Percentiles rank a stretch among this genome's conserved stretches.
phyloP scores from a whole-genome alignment of 2,888 invertebrate species.

The Tenthredo distinguenda region DNA sequence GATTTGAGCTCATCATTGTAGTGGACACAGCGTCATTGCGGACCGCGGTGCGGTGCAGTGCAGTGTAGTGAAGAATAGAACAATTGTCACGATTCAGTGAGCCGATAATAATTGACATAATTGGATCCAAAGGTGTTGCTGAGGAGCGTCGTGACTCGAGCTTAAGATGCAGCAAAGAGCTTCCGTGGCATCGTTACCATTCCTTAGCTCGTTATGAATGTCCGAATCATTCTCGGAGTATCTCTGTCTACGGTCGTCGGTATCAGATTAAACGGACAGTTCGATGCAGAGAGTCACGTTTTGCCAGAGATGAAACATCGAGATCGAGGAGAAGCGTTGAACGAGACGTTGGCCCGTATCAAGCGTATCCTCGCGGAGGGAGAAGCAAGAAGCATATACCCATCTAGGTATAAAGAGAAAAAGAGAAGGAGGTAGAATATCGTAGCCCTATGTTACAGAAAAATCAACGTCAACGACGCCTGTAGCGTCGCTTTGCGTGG shows the following conservation, averaged over 20 bases:
- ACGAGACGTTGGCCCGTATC: slow-evolving; percentile 49
- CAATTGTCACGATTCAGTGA: slow-evolving; percentile 51
- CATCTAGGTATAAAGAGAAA: neutral
- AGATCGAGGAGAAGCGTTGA: slow-evolving; percentile 55
- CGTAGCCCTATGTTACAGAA: neutral
- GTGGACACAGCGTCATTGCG: neutral
- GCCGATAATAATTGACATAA: slow-evolving; percentile 51
- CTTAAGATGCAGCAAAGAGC: slow-evolving; percentile 49
- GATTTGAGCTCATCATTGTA: slow-evolving; percentile 2
- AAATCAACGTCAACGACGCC: slow-evolving; percentile 22
- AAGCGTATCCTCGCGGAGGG: neutral
- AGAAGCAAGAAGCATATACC: neutral
- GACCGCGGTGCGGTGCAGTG: neutral
- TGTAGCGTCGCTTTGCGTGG: slow-evolving; percentile 32
- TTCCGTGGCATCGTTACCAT: slow-evolving; percentile 53
- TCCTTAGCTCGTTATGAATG: slow-evolving; percentile 51
- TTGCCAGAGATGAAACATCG: slow-evolving; percentile 60
- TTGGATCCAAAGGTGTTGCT: slow-evolving; percentile 52
- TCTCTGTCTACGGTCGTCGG: slow-evolving; percentile 49
- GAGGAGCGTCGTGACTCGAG: slow-evolving; percentile 47
- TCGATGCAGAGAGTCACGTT: slow-evolving; percentile 60
- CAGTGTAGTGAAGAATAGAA: slow-evolving; percentile 35
- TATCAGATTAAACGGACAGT: slow-evolving; percentile 59
- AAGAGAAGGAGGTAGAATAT: neutral
- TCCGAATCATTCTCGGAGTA: slow-evolving; percentile 50